Base-by-base conservation (phyloP, 2,888 invertebrate species). In the Thecocarcelia acutangulata region DNA sequence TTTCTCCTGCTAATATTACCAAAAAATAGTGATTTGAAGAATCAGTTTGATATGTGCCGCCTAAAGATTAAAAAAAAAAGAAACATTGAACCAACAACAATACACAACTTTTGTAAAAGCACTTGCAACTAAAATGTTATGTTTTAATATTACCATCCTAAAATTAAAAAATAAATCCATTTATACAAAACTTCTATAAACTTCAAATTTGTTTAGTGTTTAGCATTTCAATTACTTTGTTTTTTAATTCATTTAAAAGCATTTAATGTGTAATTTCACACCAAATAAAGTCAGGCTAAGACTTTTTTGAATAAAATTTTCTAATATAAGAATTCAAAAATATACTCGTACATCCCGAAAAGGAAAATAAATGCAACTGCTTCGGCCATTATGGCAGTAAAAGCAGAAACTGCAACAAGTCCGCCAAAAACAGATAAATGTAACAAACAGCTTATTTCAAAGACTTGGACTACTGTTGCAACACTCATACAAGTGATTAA, bases 391-490 rank as follows among this genome's bases (percentile, higher is more conserved):
- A 72, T 61, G 42, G 52, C 54, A 21, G 54, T 13, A 61, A 42
- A 81, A 80, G 69, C 76, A 80, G 84, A 63, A 54, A 44, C 46
- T 54, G 48, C 40, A 48, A 70, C 63, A 56, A 64, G 48, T 48
- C 54, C 42, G 61, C 85, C 87, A 84, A 87, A 88, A 86, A 87
- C 85, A 85, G 88, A 87, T 87, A 87, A 87, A 85, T 87, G 88
- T 87, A 87, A 88, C 87, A 88, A 83, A 84, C 88, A 85, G 86
- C 87, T 86, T 83, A 86, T 86, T 87, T 87, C 84, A 85, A 87
- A 77, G 79, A 86, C 54, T 37, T 6, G 37, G 21, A 12, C n/a
- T 9, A 64, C 37, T 21, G n/a, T 52, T 40, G 40, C 15, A 33
- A 33, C 33, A 33, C 33, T 8, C 42, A 42, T 6, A 28, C 48